These are phyloP conservation scores for Mythimna albipuncta DNA, from an alignment of 2,888 invertebrate genomes.

Conservation along the genomic window DNA sequence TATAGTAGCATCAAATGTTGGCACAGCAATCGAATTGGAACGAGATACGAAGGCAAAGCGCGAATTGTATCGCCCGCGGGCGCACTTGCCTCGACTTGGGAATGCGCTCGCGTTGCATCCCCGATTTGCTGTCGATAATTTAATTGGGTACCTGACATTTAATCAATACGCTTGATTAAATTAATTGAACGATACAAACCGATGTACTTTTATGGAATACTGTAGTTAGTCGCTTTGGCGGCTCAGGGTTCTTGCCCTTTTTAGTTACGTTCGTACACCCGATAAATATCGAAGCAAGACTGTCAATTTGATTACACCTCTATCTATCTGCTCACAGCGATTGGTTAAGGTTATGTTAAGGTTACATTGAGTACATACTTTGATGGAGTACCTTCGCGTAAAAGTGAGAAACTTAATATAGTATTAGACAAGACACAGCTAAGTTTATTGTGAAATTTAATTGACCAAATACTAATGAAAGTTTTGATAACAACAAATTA, in stretches of 20 bases:
- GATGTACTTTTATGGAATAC: slow-evolving; percentile 83
- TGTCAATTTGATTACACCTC: slow-evolving; percentile 63
- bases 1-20: slow-evolving; percentile 74
- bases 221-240: slow-evolving; percentile 72
- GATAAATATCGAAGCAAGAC: slow-evolving; percentile 62
- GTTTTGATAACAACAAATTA: neutral
- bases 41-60: slow-evolving; percentile 77
- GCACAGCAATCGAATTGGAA: slow-evolving; percentile 76
- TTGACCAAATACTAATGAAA: neutral
- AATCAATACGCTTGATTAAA: slow-evolving; percentile 88
- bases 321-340: slow-evolving; percentile 56
- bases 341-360: slow-evolving; percentile 18
- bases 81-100: slow-evolving; percentile 67
- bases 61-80: slow-evolving; percentile 77
- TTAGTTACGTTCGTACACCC: slow-evolving; percentile 52
- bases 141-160: slow-evolving; percentile 88
- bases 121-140: slow-evolving; percentile 81
- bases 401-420: neutral
- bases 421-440: neutral
- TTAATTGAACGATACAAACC: slow-evolving; percentile 84
- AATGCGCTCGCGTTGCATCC: slow-evolving; percentile 73
- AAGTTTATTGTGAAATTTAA: neutral
- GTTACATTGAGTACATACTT: slow-evolving; percentile 1
- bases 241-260: slow-evolving; percentile 62
- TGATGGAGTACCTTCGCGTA: neutral